These are phyloP conservation scores for Hemaris fuciformis DNA, from an alignment of 2,888 invertebrate genomes.

Conservation along the genomic window DNA sequence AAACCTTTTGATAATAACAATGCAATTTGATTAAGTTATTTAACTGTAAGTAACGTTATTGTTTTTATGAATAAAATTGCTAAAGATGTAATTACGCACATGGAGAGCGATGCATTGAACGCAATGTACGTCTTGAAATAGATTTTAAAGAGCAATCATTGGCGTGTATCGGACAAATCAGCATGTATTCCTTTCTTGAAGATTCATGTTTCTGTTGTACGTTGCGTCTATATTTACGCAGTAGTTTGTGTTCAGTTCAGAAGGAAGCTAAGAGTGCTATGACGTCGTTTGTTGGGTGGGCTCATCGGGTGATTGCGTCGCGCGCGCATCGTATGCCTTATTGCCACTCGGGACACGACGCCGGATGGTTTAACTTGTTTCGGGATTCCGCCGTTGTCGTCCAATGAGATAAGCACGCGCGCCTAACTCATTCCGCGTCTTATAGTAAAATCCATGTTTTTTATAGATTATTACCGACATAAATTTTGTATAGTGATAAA, in stretches of 20 bases:
- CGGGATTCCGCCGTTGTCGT: conserved; percentile 27
- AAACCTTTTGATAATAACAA: conserved; percentile 27
- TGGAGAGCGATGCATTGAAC: background rate
- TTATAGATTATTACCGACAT: background rate
- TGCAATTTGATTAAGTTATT: background rate
- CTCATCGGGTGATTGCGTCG: conserved; percentile 18
- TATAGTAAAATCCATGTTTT: background rate
- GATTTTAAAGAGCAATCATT: background rate
- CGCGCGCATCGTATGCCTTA: conserved; percentile 30
- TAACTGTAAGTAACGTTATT: background rate
- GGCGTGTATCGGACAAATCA: background rate
- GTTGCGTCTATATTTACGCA: conserved; percentile 76
- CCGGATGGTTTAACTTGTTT: conserved; percentile 41
- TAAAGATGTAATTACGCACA: background rate
- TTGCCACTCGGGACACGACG: conserved; percentile 53
- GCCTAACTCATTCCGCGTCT: background rate
- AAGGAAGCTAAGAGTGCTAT: conserved; percentile 62
- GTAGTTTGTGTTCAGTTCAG: conserved; percentile 65
- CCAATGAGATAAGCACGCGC: background rate
- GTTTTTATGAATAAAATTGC: background rate
- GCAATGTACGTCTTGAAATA: background rate
- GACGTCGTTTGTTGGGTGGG: conserved; percentile 51
- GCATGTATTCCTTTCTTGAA: conserved; percentile 51
- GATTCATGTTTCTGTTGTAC: conserved; percentile 71
- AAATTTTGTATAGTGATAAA: background rate